phyloP scores from a whole-genome alignment of 2,888 invertebrate genomes.

The Elegia similella region DNA sequence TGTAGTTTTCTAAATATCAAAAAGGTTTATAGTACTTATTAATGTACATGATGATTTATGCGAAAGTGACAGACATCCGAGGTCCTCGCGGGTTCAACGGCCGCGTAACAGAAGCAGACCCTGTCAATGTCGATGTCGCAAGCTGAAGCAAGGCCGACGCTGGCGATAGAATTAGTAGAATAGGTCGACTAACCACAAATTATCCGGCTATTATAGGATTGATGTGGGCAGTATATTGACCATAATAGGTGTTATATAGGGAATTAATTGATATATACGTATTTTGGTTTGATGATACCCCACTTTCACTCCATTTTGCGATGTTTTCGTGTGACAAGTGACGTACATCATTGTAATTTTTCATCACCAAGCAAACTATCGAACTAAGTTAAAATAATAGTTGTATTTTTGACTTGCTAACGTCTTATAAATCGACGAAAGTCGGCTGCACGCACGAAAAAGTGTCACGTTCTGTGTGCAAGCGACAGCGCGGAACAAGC shows the following conservation, averaged over 20 bases:
- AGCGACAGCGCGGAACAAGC: too few relatives aligned
- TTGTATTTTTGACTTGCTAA: too few relatives aligned
- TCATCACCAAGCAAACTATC: too few relatives aligned
- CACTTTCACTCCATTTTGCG: neutral
- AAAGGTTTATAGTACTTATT: neutral
- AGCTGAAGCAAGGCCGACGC: slow-evolving; percentile 55
- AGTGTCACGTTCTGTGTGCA: too few relatives aligned
- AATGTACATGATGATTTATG: slow-evolving; percentile 35
- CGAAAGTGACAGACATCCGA: slow-evolving; percentile 54
- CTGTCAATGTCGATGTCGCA: slow-evolving; percentile 48
- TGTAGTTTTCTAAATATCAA: too few relatives aligned
- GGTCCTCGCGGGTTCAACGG: slow-evolving; percentile 59
- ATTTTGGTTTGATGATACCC: neutral
- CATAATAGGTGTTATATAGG: neutral
- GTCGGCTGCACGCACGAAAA: too few relatives aligned
- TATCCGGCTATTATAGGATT: neutral
- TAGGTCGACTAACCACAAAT: neutral
- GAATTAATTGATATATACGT: neutral
- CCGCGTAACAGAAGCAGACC: slow-evolving; percentile 39
- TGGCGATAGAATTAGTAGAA: slow-evolving; percentile 14
- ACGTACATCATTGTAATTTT: too few relatives aligned
- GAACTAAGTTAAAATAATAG: too few relatives aligned
- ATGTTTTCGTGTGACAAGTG: too few relatives aligned
- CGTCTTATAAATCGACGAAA: too few relatives aligned
- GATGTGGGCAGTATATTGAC: neutral